Conservation (phyloP, 2,797 vertebrate genomes). For the Heliangelus exortis region DNA sequence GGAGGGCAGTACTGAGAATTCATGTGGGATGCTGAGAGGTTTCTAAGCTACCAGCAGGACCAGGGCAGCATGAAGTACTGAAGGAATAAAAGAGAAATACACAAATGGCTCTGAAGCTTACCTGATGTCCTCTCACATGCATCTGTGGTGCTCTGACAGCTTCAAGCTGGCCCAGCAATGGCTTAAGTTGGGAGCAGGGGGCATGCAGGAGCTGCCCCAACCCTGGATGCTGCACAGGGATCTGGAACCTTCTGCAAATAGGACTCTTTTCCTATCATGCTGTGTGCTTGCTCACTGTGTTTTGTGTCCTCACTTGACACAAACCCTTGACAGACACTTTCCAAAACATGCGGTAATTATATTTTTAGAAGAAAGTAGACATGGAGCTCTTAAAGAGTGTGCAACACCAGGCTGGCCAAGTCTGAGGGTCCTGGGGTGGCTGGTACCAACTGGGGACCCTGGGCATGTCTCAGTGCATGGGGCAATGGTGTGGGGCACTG, state of each 20-base stretch:
- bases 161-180: neutral
- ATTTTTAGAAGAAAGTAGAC: neutral
- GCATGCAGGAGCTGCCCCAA: rapidly evolving
- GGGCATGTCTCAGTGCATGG: neutral
- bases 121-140: rapidly evolving
- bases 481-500: neutral
- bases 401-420: neutral
- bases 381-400: neutral
- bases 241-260: neutral
- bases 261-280: rapidly evolving
- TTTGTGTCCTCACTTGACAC: neutral
- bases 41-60: neutral
- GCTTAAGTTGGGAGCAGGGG: neutral
- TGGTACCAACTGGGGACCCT: rapidly evolving
- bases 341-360: neutral
- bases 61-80: rapidly evolving
- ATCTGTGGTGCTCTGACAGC: neutral
- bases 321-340: neutral
- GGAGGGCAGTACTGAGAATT: neutral
- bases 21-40: neutral
- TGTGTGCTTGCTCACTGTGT: neutral
- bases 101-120: neutral
- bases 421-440: too few relatives aligned
- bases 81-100: neutral
- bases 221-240: rapidly evolving